Base-by-base conservation (phyloP, 2,888 invertebrate species). In the Amorpha juglandis region DNA sequence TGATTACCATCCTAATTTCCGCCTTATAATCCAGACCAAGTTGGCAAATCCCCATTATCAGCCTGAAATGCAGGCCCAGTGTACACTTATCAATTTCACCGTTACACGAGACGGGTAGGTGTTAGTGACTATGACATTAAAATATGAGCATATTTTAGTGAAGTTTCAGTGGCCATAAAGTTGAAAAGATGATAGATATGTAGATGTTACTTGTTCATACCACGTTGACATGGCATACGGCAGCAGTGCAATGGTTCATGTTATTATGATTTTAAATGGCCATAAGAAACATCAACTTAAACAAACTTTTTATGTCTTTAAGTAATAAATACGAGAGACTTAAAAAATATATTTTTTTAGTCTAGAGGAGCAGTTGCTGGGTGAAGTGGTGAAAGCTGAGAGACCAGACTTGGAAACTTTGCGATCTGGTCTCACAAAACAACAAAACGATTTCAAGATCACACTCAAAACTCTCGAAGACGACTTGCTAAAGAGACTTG, bases 51-150 rank as follows among this genome's bases (percentile, higher is more conserved):
- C 98, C 0, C 98, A 98, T 90, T 99, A 98, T 84, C 98, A 98
- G 82, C 98, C 98, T 0, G 98, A 99, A 91, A 97, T 98, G 95
- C 98, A 99, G 89, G 98, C 98, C 0, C 98, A 99, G 90, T 97
- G 98, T 8, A 98, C 98, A 0, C 94, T 99, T 16, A 98, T 99
- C 70, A 98, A 99, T 89, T 99, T 99, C 80, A 98, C 98, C 1
- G 98, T 99, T 1, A 99, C 98, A 0, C 95, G 96, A 79, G 98
- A 98, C 85, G 98, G 98, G 86, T 92, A 73, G 82, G 81, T 33
- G 9, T 52, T 16, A 50, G 47, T 63, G n/a, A 62, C 62, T 62
- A 50, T 51, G 35, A 4, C n/a, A n/a, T 1, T n/a, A 47, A 16
- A 48, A 8, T 16, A 48, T 16, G 27, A 27, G 4, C 4, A 27